phyloP scores from a whole-genome alignment of 2,888 invertebrate species.

The Dasypogon diadema region DNA sequence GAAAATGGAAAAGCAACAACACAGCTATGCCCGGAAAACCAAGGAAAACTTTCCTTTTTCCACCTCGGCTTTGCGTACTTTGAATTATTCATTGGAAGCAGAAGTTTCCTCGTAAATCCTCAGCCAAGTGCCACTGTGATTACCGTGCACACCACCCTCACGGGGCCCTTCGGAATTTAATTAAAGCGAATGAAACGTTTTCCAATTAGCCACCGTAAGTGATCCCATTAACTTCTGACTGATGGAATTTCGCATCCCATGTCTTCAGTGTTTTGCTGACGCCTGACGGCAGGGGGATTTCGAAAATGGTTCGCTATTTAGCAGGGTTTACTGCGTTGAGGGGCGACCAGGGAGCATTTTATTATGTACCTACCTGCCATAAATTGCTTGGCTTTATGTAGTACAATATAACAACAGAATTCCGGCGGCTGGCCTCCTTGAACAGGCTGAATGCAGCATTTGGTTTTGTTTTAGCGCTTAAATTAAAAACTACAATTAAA shows the following conservation, averaged over 20 bases:
- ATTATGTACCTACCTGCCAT: too few species aligned
- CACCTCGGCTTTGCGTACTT: conserved; percentile 11
- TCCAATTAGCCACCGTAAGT: conserved; percentile 42
- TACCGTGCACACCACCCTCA: not conserved
- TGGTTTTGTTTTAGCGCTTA: too few species aligned
- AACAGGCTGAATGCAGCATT: too few species aligned
- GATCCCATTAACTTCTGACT: conserved; percentile 39
- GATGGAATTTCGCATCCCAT: not conserved
- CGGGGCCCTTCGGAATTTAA: conserved; percentile 31
- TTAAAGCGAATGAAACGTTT: conserved; percentile 36
- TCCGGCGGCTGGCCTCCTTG: too few species aligned
- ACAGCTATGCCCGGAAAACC: not conserved
- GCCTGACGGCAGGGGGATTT: too few species aligned
- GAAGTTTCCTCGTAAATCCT: conserved; percentile 45
- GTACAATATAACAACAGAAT: too few species aligned
- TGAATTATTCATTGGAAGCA: conserved; percentile 43
- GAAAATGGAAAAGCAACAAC: not conserved
- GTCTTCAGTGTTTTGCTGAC: too few species aligned
- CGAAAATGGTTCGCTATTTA: too few species aligned
- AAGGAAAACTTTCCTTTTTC: conserved; percentile 38
- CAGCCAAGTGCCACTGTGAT: conserved; percentile 1
- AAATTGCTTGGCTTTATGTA: too few species aligned
- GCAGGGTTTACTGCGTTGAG: too few species aligned
- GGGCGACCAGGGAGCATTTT: too few species aligned
- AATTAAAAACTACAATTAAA: too few species aligned